These are phyloP conservation scores for Dendrophyllia cribrosa DNA, from an alignment of 64 coral and sea anemone genomes.

Conservation along the genomic window DNA sequence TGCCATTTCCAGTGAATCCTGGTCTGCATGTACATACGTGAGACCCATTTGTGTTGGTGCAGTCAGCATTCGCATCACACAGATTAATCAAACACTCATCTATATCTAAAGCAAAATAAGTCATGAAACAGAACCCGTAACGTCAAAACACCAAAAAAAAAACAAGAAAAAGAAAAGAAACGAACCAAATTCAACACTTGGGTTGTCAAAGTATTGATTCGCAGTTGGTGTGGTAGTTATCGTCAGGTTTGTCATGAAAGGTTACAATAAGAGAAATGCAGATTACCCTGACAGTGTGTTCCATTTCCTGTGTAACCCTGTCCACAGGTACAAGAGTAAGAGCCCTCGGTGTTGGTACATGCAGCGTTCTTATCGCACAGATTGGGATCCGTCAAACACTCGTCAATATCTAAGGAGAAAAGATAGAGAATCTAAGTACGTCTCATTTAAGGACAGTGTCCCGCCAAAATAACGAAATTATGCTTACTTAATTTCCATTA, in stretches of 20 bases:
- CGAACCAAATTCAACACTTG: no score
- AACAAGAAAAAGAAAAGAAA: no score
- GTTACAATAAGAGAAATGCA: no score
- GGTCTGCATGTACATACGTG: conserved; percentile 24
- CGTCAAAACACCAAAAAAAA: no score
- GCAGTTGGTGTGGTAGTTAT: no score
- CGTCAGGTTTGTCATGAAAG: no score
- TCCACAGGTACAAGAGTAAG: conserved; percentile 19
- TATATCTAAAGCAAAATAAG: not conserved
- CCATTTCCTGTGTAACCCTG: conserved; percentile 7
- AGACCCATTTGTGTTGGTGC: conserved; percentile 35
- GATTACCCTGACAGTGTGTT: not conserved
- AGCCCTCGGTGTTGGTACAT: not conserved
- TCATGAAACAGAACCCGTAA: no score
- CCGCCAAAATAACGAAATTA: no score
- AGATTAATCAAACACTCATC: conserved; percentile 29
- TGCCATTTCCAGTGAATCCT: conserved; percentile 53
- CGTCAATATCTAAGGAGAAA: conserved; percentile 16
- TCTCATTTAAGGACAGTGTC: no score
- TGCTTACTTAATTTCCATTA: no score
- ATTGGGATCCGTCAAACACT: not conserved
- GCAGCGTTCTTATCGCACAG: not conserved
- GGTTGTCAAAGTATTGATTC: no score
- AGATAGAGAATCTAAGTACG: not conserved
- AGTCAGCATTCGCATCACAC: conserved; percentile 27